A percentile compares a stretch with the other conserved stretches of the same genome.
These are phyloP conservation scores for Spialia ferax DNA, from an alignment of 2,888 invertebrate species.

Conservation along the genomic window DNA sequence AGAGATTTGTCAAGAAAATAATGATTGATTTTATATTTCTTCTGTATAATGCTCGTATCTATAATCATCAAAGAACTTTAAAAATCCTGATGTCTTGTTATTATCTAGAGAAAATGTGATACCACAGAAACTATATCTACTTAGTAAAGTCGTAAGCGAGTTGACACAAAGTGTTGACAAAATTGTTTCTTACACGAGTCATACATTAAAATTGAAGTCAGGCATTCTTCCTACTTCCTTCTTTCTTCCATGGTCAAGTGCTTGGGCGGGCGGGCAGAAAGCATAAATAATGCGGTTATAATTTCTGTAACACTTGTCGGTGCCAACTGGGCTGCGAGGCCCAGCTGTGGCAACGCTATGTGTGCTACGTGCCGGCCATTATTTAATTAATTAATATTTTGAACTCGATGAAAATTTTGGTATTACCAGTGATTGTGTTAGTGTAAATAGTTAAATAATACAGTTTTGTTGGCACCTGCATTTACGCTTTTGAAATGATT, in stretches of 20 bases:
- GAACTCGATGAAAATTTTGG: neutral
- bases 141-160: no score
- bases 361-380: slow-evolving; percentile 18
- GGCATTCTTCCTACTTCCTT: slow-evolving; percentile 19
- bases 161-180: no score
- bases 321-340: slow-evolving; percentile 54
- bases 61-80: no score
- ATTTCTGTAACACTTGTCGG: slow-evolving; percentile 54
- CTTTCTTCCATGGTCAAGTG: slow-evolving; percentile 38
- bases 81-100: no score
- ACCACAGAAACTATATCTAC: no score
- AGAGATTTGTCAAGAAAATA: slow-evolving; percentile 16
- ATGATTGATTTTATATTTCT: slow-evolving; percentile 14
- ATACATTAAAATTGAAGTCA: neutral
- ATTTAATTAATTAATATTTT: slow-evolving; percentile 9
- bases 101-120: no score
- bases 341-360: slow-evolving; percentile 43
- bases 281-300: slow-evolving; percentile 55
- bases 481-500: no score
- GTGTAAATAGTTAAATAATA: neutral
- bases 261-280: slow-evolving; percentile 55
- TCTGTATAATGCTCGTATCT: neutral
- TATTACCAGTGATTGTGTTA: neutral
- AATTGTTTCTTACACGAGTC: no score
- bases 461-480: no score